phyloP scores from a whole-genome alignment of 1,140 invertebrate genomes.

The Parapsyche elsis region DNA sequence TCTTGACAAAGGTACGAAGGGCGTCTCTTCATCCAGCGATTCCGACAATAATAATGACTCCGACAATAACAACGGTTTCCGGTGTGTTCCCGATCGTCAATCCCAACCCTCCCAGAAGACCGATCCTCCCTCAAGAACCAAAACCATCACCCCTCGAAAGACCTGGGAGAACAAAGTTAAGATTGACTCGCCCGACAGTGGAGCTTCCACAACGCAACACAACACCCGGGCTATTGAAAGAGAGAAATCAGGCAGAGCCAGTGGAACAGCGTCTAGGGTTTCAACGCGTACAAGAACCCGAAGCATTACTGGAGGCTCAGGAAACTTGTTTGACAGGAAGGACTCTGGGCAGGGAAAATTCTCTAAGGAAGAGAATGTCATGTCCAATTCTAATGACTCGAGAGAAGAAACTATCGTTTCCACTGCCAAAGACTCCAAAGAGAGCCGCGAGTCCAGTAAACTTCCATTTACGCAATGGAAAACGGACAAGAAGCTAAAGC shows the following conservation, averaged over 20 bases:
- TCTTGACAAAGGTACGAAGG: conserved; percentile 71
- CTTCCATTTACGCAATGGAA: conserved; percentile 76
- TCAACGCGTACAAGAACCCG: conserved; percentile 72
- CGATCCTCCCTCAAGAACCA: conserved; percentile 59
- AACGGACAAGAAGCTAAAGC: conserved; percentile 73
- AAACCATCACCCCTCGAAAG: conserved; percentile 69
- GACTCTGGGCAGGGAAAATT: conserved; percentile 71
- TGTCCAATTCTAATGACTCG: background rate
- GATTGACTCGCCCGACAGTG: conserved; percentile 82
- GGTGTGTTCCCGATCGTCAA: conserved; percentile 60
- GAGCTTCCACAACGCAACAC: too few relatives aligned
- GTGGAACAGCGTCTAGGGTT: conserved; percentile 61
- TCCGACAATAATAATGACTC: conserved; percentile 64
- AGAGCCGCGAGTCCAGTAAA: conserved; percentile 69
- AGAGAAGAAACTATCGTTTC: conserved; percentile 20
- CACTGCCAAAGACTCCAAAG: conserved; percentile 65
- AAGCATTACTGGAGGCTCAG: conserved; percentile 71
- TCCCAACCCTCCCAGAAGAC: conserved; percentile 61
- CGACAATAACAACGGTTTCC: conserved; percentile 58
- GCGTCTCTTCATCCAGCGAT: conserved; percentile 67
- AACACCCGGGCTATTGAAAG: conserved; percentile 77
- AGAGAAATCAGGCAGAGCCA: conserved; percentile 76
- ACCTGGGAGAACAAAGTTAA: conserved; percentile 86
- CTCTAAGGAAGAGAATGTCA: conserved; percentile 62
- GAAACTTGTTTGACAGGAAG: conserved; percentile 73